phyloP scores from a whole-genome alignment of 2,113 vertebrate genomes.

The Phycodurus eques region DNA sequence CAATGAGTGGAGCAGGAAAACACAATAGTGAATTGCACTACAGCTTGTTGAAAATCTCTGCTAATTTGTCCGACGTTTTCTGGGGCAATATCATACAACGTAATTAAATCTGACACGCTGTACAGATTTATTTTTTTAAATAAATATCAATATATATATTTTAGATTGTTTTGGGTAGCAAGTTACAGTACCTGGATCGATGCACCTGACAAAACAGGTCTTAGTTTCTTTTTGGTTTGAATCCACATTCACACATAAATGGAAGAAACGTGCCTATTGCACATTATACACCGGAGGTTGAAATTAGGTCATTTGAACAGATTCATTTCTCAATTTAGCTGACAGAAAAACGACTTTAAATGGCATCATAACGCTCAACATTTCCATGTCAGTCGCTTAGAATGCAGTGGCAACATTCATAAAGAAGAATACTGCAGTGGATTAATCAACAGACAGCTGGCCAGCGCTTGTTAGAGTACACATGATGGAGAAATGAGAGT shows the following conservation, averaged over 20 bases:
- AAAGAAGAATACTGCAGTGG: slow-evolving; percentile 1
- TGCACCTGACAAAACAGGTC: slow-evolving; percentile 17
- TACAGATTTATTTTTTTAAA: not conserved
- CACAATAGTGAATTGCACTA: not conserved
- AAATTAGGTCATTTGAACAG: not conserved
- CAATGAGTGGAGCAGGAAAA: not conserved
- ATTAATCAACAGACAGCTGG: slow-evolving; percentile 3
- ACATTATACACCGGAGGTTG: not conserved
- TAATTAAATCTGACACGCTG: slow-evolving; percentile 3
- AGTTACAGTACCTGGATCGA: slow-evolving; percentile 46
- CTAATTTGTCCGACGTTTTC: not conserved
- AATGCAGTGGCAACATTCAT: not conserved
- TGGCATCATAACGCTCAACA: not conserved
- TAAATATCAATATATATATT: slow-evolving; percentile 8
- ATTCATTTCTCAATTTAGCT: not conserved
- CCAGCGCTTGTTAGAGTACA: not conserved
- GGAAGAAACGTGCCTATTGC: not conserved
- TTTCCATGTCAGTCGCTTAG: not conserved
- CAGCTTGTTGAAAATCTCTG: slow-evolving; percentile 22
- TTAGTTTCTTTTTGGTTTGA: not conserved
- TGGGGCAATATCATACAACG: not conserved
- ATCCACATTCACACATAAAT: not conserved
- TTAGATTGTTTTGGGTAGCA: slow-evolving; percentile 11
- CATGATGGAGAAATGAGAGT: not conserved
- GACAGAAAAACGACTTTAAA: not conserved